Base-by-base conservation (phyloP, 2,113 vertebrate genomes). In the Gambusia affinis region DNA sequence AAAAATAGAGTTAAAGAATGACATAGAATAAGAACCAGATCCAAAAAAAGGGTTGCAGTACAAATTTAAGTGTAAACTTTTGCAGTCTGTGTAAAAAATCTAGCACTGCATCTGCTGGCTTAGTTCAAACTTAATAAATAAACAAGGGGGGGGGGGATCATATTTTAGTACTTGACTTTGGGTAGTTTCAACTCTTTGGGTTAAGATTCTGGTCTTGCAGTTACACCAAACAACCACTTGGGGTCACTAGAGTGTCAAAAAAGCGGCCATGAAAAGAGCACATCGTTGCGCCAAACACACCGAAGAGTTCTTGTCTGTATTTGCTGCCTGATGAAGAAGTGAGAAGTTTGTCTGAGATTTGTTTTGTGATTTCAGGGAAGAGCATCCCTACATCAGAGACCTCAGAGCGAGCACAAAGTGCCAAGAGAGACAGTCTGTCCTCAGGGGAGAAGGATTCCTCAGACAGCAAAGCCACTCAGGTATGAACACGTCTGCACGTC, bases 401-500 rank as follows among this genome's bases (percentile, higher is more conserved):
- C 91, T 95, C 96, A 75, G 94, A 94, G 82, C 94, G 95, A 90
- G 95, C 95, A 80, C 84, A 64, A 69, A 86, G 90, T 78, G 95
- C 96, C 91, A 98, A 97, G 93, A 95, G 91, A 78, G 97, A 98
- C 84, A 88, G 94, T 71, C 93, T 94, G 91, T 93, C 95, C 83
- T 95, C 94, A 39, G 97, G 95, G 79, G 94, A 95, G 1, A 96
- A 96, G 66, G 90, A 95, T 72, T 89, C 94, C 54, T 89, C 94
- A 83, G 96, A 98, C 90, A 90, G 93, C 73, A 95, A 96, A 95
- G 93, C 95, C 93, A 95, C 96, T 98, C 97, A 98, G 97, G 97
- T 98, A 96, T 14, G 0, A 71, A 73, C 68, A 17, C 11, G 11
- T 27, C 35, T 24, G 12, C 51, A 15, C 7, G 1, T 47, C 42